phyloP scores from a whole-genome alignment of 2,113 vertebrate genomes.

The Tupaia chinensis region DNA sequence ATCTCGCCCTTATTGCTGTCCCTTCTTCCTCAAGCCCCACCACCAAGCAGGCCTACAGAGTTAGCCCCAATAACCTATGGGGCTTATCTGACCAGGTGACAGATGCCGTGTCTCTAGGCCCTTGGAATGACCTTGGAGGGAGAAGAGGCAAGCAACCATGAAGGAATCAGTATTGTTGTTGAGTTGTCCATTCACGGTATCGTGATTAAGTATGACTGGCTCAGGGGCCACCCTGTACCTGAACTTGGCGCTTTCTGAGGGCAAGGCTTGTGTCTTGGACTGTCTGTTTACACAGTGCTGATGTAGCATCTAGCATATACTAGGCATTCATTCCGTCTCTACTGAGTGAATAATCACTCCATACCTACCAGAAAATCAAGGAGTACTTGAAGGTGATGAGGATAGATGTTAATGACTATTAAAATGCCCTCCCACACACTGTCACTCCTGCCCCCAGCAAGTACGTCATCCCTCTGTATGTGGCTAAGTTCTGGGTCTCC shows the following conservation, averaged over 20 bases:
- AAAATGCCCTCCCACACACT: too few relatives aligned
- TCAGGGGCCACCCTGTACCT: neutral
- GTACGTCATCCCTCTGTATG: rapidly evolving
- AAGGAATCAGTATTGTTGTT: neutral
- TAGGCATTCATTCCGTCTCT: neutral
- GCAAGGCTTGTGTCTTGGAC: neutral
- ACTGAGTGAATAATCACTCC: too few relatives aligned
- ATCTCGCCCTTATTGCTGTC: neutral
- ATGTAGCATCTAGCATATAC: neutral
- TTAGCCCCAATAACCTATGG: neutral
- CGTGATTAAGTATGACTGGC: neutral
- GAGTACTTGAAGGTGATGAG: neutral
- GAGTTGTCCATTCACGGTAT: neutral
- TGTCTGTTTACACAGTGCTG: neutral
- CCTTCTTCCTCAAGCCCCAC: neutral
- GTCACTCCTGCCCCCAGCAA: rapidly evolving
- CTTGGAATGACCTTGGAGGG: neutral
- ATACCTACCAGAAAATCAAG: neutral
- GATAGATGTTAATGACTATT: neutral
- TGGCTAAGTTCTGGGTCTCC: neutral
- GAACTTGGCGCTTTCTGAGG: neutral
- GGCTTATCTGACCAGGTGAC: neutral
- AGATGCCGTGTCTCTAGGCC: neutral
- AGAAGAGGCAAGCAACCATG: neutral
- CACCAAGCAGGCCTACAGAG: neutral